phyloP scores from a whole-genome alignment of 1,140 invertebrate species.

The Cylas formicarius region DNA sequence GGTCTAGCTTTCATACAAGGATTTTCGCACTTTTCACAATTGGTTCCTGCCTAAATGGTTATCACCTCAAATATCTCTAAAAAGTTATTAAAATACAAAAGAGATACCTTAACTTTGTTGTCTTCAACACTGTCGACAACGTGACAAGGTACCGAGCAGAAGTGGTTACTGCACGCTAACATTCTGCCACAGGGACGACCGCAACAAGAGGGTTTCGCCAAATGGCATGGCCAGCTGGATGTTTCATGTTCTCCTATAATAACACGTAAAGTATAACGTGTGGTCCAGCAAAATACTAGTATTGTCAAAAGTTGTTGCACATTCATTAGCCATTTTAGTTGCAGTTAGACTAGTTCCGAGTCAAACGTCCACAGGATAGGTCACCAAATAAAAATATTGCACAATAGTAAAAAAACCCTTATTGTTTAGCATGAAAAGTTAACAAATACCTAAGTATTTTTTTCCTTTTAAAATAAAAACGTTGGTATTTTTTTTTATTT shows the following conservation, averaged over 20 bases:
- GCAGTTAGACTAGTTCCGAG: too few species aligned
- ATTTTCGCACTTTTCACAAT: slow-evolving; percentile 67
- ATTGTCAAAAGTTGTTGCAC: too few species aligned
- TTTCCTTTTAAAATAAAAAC: too few species aligned
- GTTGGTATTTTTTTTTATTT: too few species aligned
- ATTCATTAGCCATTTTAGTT: too few species aligned
- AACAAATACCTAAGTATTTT: too few species aligned
- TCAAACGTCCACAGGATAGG: too few species aligned
- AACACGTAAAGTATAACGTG: background rate
- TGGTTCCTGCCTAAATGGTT: slow-evolving; percentile 37
- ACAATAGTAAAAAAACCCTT: too few species aligned
- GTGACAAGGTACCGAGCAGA: slow-evolving; percentile 69
- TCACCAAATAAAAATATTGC: too few species aligned
- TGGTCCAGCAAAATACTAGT: background rate
- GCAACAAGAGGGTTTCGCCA: slow-evolving; percentile 64
- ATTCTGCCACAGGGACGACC: slow-evolving; percentile 60
- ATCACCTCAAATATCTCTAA: background rate
- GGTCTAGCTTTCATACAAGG: slow-evolving; percentile 62
- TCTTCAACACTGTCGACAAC: slow-evolving; percentile 44
- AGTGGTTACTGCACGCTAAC: slow-evolving; percentile 73
- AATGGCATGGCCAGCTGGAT: slow-evolving; percentile 64
- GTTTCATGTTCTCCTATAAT: slow-evolving; percentile 71
- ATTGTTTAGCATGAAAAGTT: too few species aligned
- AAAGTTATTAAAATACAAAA: background rate
- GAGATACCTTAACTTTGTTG: slow-evolving; percentile 42